phyloP scores from a whole-genome alignment of 2,797 vertebrate genomes.

The Liasis olivaceus region DNA sequence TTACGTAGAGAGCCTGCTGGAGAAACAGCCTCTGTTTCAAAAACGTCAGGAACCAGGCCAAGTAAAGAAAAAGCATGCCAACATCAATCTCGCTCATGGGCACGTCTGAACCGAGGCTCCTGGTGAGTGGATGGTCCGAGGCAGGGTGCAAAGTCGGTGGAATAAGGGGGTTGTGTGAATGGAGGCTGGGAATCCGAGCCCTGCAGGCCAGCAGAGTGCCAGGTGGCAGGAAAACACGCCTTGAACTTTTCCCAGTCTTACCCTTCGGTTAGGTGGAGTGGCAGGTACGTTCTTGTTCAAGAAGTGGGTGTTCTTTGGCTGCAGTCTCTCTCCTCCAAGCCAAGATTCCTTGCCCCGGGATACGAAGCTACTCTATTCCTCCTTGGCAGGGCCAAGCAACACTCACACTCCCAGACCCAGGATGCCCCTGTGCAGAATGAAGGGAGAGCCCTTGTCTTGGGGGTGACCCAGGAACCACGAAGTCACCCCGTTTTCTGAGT shows the following conservation, averaged over 20 bases:
- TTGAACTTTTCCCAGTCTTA: background rate
- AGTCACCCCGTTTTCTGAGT: too few species aligned
- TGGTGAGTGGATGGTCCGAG: background rate
- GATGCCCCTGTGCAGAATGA: background rate
- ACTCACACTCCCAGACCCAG: background rate
- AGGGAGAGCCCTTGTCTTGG: background rate
- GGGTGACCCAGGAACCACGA: background rate
- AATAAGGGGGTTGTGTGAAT: background rate
- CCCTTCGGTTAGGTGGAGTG: background rate
- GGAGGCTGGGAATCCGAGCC: background rate
- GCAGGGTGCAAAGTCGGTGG: background rate
- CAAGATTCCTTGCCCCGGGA: background rate
- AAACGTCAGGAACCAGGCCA: too few species aligned
- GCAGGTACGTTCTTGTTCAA: background rate
- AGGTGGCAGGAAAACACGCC: background rate
- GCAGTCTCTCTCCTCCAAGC: background rate
- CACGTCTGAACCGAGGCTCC: background rate
- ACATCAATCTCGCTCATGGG: background rate
- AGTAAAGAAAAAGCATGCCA: too few species aligned
- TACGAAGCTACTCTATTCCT: background rate
- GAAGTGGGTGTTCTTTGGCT: background rate
- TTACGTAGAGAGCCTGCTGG: too few species aligned
- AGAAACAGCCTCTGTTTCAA: too few species aligned
- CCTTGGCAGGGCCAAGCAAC: background rate
- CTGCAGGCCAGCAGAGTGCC: background rate